These are phyloP conservation scores for Crematogaster levior DNA, from an alignment of 2,888 invertebrate species.

Conservation along the genomic window DNA sequence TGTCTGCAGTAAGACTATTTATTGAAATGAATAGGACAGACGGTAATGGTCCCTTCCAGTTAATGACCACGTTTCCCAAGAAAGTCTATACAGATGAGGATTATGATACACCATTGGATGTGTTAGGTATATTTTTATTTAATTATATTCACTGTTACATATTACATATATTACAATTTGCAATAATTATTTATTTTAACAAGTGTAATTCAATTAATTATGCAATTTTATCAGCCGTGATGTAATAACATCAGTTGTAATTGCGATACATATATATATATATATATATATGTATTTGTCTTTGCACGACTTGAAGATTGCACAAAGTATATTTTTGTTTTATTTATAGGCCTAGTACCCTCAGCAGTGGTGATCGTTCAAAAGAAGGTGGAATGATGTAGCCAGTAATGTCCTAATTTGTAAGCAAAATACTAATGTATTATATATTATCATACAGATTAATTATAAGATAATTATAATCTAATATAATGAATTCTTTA, in stretches of 20 bases:
- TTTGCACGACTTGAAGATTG: too few relatives aligned
- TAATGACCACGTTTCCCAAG: slow-evolving; percentile 97
- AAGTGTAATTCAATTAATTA: not conserved
- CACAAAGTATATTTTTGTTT: slow-evolving; percentile 43
- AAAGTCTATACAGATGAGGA: slow-evolving; percentile 95
- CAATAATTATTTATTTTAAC: not conserved
- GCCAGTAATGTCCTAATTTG: slow-evolving; percentile 54
- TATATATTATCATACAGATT: slow-evolving; percentile 63
- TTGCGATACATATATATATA: not conserved
- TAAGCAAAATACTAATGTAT: slow-evolving; percentile 62
- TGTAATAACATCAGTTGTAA: not conserved
- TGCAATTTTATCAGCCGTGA: not conserved
- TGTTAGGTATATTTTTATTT: slow-evolving; percentile 89
- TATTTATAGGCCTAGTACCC: slow-evolving; percentile 91
- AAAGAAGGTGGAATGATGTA: slow-evolving; percentile 83
- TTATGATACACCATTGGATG: slow-evolving; percentile 94
- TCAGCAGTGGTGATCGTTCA: slow-evolving; percentile 94
- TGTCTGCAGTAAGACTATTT: slow-evolving; percentile 96
- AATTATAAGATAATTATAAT: slow-evolving; percentile 49
- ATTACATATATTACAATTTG: not conserved
- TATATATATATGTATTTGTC: too few relatives aligned
- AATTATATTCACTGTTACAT: not conserved
- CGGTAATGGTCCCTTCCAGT: slow-evolving; percentile 89
- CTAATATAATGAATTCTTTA: slow-evolving; percentile 40
- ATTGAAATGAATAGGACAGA: slow-evolving; percentile 94